Evolutionary conservation across 2,888 invertebrate genomes (phyloP).

Genomic region (Scrobipalpa costella): DNA sequence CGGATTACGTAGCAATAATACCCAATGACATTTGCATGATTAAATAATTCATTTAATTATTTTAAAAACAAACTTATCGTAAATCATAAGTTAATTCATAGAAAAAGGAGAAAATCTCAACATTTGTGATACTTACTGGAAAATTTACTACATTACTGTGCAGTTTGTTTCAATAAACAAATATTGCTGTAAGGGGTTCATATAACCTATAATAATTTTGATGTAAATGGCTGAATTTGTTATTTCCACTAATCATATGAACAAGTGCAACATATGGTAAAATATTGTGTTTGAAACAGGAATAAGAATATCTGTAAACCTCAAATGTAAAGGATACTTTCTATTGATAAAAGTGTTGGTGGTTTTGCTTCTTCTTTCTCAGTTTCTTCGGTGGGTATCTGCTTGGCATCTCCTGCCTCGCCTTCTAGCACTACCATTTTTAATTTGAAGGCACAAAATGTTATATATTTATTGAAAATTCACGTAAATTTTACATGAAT

Average conservation of each 20-base stretch:
- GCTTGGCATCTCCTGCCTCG: slow-evolving; percentile 63
- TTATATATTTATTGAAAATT: not conserved
- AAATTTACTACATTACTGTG: too few relatives aligned
- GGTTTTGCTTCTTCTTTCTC: slow-evolving; percentile 63
- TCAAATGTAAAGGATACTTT: slow-evolving; percentile 79
- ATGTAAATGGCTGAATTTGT: not conserved
- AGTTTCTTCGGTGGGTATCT: slow-evolving; percentile 53
- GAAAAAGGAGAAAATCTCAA: too few relatives aligned
- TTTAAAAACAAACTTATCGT: too few relatives aligned
- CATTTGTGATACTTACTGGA: too few relatives aligned
- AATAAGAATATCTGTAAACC: not conserved
- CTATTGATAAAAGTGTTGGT: slow-evolving; percentile 70
- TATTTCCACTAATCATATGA: not conserved
- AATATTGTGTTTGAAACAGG: not conserved
- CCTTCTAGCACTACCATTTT: slow-evolving; percentile 69
- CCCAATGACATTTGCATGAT: too few relatives aligned
- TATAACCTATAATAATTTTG: not conserved
- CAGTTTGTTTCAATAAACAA: too few relatives aligned
- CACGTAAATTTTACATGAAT: slow-evolving; percentile 4
- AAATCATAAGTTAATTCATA: too few relatives aligned
- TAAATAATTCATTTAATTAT: too few relatives aligned
- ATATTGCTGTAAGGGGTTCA: too few relatives aligned
- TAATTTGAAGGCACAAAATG: slow-evolving; percentile 10
- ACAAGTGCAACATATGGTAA: not conserved
- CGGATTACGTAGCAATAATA: too few relatives aligned